Conservation (phyloP, 1,140 invertebrate genomes). For the Drosophila yakuba region DNA sequence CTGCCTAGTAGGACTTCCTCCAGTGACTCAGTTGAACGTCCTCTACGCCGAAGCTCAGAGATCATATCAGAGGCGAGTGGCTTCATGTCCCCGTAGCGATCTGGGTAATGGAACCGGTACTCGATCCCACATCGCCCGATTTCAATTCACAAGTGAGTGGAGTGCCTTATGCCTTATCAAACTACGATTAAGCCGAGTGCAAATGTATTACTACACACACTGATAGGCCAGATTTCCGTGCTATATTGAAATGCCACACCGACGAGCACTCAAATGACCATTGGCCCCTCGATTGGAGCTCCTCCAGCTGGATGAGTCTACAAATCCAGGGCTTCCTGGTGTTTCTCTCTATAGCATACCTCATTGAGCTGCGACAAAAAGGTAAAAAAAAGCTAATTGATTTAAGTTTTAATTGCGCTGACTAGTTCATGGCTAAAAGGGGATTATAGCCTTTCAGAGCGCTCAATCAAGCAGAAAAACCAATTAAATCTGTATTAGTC, state of each 20-base stretch:
- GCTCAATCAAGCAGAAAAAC: conserved; percentile 16
- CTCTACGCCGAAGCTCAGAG: conserved; percentile 6
- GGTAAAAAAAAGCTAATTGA: conserved; percentile 8
- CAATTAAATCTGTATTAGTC: conserved; percentile 19
- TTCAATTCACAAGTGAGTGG: conserved; percentile 26
- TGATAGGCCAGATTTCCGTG: conserved; percentile 45
- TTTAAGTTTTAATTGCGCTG: conserved; percentile 12
- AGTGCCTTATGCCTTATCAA: conserved; percentile 38
- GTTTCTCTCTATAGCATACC: not conserved
- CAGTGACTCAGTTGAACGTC: conserved; percentile 48
- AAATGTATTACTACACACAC: conserved; percentile 19
- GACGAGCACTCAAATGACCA: conserved; percentile 22
- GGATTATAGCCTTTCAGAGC: conserved; percentile 2
- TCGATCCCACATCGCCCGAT: conserved; percentile 48
- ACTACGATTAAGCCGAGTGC: conserved; percentile 13
- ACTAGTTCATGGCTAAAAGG: conserved; percentile 24
- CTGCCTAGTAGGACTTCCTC: conserved; percentile 9
- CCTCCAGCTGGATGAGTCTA: conserved; percentile 3
- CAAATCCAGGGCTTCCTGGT: too few species aligned
- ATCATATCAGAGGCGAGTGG: not conserved
- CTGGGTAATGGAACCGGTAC: conserved; percentile 51
- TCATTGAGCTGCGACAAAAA: conserved; percentile 3
- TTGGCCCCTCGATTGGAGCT: conserved; percentile 27
- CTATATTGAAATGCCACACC: conserved; percentile 55
- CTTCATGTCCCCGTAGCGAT: conserved; percentile 15